Evolutionary conservation across 2,888 invertebrate genomes (phyloP).

Genomic region (Eutolmus rufibarbis): DNA sequence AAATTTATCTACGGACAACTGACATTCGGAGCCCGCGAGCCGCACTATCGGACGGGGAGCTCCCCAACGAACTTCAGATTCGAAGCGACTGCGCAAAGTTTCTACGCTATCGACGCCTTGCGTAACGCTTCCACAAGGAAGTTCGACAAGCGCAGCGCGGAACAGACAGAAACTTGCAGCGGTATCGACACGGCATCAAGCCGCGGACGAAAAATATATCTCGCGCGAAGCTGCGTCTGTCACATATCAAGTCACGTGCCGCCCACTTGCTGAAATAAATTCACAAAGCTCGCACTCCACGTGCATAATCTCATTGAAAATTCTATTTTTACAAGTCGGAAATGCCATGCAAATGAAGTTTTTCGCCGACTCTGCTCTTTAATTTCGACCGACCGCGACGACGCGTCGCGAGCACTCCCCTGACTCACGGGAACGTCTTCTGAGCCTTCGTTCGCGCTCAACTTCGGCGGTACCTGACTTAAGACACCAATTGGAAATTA

Average conservation of each 20-base stretch:
- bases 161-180: background rate
- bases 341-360: constrained; percentile 32
- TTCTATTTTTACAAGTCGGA: constrained; percentile 35
- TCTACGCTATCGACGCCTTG: background rate
- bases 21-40: background rate
- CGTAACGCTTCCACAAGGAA: constrained; percentile 22
- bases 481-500: constrained; percentile 8
- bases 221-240: background rate
- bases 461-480: background rate
- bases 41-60: background rate
- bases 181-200: background rate
- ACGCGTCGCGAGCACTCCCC: background rate
- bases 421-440: background rate
- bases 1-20: background rate
- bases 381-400: background rate
- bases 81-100: background rate
- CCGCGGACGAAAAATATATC: background rate
- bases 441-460: background rate
- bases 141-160: background rate
- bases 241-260: constrained; percentile 29
- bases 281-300: constrained; percentile 12
- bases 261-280: constrained; percentile 18
- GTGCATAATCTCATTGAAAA: constrained; percentile 24
- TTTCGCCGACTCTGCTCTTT: background rate
- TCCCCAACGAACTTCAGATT: background rate